Percentiles rank a stretch among this genome's conserved stretches.
phyloP scores from a whole-genome alignment of 2,888 invertebrate genomes.

The Aporophyla nigra region DNA sequence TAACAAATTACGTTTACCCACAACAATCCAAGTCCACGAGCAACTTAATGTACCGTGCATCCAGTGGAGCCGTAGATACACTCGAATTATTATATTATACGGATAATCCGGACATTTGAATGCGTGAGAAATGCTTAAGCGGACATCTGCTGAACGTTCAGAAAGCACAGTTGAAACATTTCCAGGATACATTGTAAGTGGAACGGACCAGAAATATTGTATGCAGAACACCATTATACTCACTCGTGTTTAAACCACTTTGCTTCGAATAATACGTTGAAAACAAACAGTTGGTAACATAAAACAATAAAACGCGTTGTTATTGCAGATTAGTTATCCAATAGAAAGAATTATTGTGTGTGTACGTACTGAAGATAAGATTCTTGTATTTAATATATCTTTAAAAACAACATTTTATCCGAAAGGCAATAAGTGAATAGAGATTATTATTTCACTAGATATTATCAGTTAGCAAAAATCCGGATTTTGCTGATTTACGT shows the following conservation, averaged over 20 bases:
- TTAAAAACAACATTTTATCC: not conserved
- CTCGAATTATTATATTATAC: conserved; percentile 62
- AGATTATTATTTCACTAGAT: not conserved
- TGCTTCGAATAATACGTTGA: not conserved
- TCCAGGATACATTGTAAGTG: conserved; percentile 44
- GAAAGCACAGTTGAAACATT: conserved; percentile 50
- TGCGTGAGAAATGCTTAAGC: conserved; percentile 64
- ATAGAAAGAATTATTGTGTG: not conserved
- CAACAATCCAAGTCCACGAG: conserved; percentile 65
- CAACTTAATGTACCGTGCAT: conserved; percentile 63
- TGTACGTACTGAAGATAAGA: not conserved
- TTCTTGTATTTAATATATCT: not conserved
- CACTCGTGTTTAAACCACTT: not conserved
- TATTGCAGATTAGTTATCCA: not conserved
- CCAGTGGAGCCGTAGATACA: conserved; percentile 40
- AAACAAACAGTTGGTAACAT: not conserved
- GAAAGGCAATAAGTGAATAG: not conserved
- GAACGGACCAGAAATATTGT: conserved; percentile 49
- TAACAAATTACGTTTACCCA: conserved; percentile 85
- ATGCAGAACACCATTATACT: conserved; percentile 32
- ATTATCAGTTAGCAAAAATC: too few species aligned
- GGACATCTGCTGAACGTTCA: conserved; percentile 56
- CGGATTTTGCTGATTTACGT: too few species aligned
- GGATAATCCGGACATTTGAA: conserved; percentile 64
- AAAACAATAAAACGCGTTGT: conserved; percentile 1